These are phyloP conservation scores for Zhengitettix transpicula DNA, from an alignment of 2,888 invertebrate genomes.

Conservation along the genomic window DNA sequence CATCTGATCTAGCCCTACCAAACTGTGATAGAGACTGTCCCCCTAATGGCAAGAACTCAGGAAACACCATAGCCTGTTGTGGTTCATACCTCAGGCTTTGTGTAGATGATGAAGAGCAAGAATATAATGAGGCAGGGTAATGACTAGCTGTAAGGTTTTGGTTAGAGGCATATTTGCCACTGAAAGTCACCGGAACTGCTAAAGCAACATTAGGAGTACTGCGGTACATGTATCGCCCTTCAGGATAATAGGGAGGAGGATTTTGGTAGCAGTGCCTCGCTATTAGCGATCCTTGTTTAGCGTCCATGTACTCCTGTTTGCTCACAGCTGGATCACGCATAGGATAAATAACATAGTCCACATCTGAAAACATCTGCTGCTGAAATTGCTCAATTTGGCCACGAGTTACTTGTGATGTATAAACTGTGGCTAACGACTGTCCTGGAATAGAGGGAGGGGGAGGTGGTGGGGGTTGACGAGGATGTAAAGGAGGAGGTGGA, in stretches of 20 bases:
- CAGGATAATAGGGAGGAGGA: slow-evolving; percentile 35
- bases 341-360: slow-evolving; percentile 83
- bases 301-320: slow-evolving; percentile 80
- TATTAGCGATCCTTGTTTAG: slow-evolving; percentile 61
- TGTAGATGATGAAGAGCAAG: slow-evolving; percentile 25
- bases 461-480: slow-evolving; percentile 28
- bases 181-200: slow-evolving; percentile 9
- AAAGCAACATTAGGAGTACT: slow-evolving; percentile 57
- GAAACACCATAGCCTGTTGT: slow-evolving; percentile 10
- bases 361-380: slow-evolving; percentile 78
- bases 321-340: slow-evolving; percentile 77
- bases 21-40: slow-evolving; percentile 26
- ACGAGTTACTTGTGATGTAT: slow-evolving; percentile 48
- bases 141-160: slow-evolving; percentile 13
- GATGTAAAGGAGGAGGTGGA: slow-evolving; percentile 27
- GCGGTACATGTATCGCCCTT: slow-evolving; percentile 50
- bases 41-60: slow-evolving; percentile 1
- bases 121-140: slow-evolving; percentile 16
- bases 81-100: slow-evolving; percentile 26
- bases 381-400: slow-evolving; percentile 75
- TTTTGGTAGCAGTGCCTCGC: slow-evolving; percentile 20
- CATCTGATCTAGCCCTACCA: slow-evolving; percentile 59
- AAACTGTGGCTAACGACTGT: slow-evolving; percentile 53
- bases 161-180: slow-evolving; percentile 14
- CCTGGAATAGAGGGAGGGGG: slow-evolving; percentile 39